A percentile compares a stretch with the other conserved stretches of the same genome.
phyloP scores from a whole-genome alignment of 2,113 vertebrate species.

The Cottus gobio region DNA sequence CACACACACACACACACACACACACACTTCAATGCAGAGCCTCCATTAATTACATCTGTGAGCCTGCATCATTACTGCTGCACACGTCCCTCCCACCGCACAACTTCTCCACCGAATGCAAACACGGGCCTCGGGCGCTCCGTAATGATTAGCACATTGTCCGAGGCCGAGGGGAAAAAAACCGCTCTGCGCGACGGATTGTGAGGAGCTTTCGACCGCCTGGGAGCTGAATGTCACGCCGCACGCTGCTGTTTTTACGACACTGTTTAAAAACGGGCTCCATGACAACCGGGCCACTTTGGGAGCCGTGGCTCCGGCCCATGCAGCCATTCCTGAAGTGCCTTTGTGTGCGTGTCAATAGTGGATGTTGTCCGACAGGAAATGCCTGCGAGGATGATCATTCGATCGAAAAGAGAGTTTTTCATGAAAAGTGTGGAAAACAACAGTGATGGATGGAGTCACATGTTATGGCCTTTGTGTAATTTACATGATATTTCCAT shows the following conservation, averaged over 20 bases:
- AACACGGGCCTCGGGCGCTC: slow-evolving; percentile 63
- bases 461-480: not conserved
- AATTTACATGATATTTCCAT: not conserved
- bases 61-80: slow-evolving; percentile 41
- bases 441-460: not conserved
- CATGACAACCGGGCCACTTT: slow-evolving; percentile 46
- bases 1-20: not conserved
- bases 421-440: not conserved
- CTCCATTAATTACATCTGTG: slow-evolving; percentile 57
- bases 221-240: slow-evolving; percentile 50
- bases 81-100: slow-evolving; percentile 48
- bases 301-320: slow-evolving; percentile 20
- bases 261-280: slow-evolving; percentile 35
- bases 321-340: slow-evolving; percentile 16
- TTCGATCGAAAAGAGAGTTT: slow-evolving; percentile 9
- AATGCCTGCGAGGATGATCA: slow-evolving; percentile 10
- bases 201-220: slow-evolving; percentile 45
- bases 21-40: not conserved
- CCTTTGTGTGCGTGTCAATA: slow-evolving; percentile 25
- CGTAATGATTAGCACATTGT: slow-evolving; percentile 78
- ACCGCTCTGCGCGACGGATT: slow-evolving; percentile 51
- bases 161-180: slow-evolving; percentile 40
- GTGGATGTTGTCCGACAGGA: slow-evolving; percentile 32
- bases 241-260: slow-evolving; percentile 44
- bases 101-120: slow-evolving; percentile 52